Conservation (phyloP, 2,888 invertebrate genomes). For the Mythimna lalbum region DNA sequence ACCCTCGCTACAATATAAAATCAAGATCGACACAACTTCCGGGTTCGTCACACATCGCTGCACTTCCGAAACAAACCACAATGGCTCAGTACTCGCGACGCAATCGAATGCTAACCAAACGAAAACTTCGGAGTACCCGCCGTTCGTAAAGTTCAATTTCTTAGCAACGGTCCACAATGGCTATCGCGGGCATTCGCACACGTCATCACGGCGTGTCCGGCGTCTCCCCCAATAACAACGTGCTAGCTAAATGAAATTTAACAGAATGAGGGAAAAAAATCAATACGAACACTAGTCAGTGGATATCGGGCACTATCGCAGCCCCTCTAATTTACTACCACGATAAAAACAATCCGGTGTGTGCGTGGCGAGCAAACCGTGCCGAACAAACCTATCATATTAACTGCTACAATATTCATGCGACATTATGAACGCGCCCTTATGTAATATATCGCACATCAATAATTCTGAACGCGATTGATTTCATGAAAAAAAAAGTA, state of each 20-base stretch:
- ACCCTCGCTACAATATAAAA: constrained; percentile 49
- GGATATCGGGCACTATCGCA: constrained; percentile 85
- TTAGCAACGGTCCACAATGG: constrained; percentile 60
- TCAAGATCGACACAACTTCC: constrained; percentile 45
- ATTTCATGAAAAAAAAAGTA: constrained; percentile 68
- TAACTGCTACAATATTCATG: constrained; percentile 83
- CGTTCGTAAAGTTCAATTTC: constrained; percentile 60
- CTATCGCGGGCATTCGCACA: constrained; percentile 67
- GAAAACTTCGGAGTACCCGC: constrained; percentile 42
- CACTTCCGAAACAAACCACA: constrained; percentile 32
- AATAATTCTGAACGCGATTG: constrained; percentile 77
- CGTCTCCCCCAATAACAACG: constrained; percentile 89
- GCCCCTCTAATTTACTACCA: constrained; percentile 87
- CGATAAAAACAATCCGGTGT: constrained; percentile 86
- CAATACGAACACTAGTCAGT: constrained; percentile 85
- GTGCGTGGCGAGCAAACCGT: constrained; percentile 70
- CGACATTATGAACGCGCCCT: constrained; percentile 79
- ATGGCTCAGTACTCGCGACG: constrained; percentile 28
- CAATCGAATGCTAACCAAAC: constrained; percentile 47
- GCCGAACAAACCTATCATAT: constrained; percentile 69
- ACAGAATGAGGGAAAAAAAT: constrained; percentile 91
- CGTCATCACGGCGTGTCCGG: constrained; percentile 79
- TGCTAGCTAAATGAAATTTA: constrained; percentile 91
- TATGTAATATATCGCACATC: constrained; percentile 78
- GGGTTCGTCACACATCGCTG: constrained; percentile 52